Evolutionary conservation across 2,888 invertebrate genomes (phyloP), one percentile per base, ranked within the genome.

Genomic region (Pedicia rivosa): DNA sequence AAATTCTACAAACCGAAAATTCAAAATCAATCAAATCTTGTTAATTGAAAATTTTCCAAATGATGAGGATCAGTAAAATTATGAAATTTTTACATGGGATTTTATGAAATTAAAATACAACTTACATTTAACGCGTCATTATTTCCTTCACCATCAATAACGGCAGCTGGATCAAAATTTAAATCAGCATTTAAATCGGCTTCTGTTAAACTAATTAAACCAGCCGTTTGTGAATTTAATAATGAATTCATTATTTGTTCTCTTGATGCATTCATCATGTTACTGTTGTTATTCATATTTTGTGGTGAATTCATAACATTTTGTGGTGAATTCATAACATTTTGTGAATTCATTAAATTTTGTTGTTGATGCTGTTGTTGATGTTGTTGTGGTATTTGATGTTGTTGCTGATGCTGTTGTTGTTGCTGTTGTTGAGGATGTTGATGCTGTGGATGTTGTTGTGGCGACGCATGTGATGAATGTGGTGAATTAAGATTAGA

Each of bases 151-250:
- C 87, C 87, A 51, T 88, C 90, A 52, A 91, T 90, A 49, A 88
- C 86, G 45, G 87, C 83, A 46, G 88, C 81, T 26, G 91, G 90
- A 64, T 91, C 91, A 57, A 92, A 91, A 63, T 86, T 86, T 53
- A 90, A 71, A 62, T 88, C 88, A 37, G 83, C 82, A 43, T 84
- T 84, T 51, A 86, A 74, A 62, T 83, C 83, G 46, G 78, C 76
- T 47, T 80, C 73, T 39, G 72, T 69, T 38, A 61, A 51, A 47
- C 57, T 59, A 39, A 59, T 48, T 46, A 54, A 44, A 42, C 50
- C 49, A 31, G 47, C 48, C 6, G 47, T 41, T 39, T 53, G 54
- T 30, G 53, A 48, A 43, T 52, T 52, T 33, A 53, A 53, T 43
- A 56, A 42, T 20, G 55, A 54, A 45, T 53, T 55, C 19, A 53